Evolutionary conservation across 2,888 invertebrate species (phyloP).

Genomic region (Nomada ruficornis): DNA sequence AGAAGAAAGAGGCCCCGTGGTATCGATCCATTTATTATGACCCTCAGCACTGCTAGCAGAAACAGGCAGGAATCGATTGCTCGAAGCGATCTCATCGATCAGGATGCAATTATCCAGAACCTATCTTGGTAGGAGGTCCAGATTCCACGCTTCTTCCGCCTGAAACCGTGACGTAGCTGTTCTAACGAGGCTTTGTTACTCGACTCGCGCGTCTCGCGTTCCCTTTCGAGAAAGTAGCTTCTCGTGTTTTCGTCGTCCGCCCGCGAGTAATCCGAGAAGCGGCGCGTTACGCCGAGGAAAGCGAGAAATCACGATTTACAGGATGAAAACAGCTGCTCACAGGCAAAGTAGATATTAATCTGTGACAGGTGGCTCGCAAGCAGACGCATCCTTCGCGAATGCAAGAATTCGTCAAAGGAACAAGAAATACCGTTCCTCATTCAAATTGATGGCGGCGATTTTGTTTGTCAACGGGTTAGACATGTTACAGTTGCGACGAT

Average conservation of each 20-base stretch:
- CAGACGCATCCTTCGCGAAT: background rate
- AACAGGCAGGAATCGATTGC: conserved; percentile 62
- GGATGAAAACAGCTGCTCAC: conserved; percentile 46
- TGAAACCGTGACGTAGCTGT: conserved; percentile 44
- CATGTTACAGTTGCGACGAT: too few species aligned
- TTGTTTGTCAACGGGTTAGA: too few species aligned
- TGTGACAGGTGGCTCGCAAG: conserved; percentile 25
- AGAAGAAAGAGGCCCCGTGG: conserved; percentile 5
- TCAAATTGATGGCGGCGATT: too few species aligned
- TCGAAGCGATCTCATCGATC: conserved; percentile 75
- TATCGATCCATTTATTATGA: conserved; percentile 60
- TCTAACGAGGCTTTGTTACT: conserved; percentile 67
- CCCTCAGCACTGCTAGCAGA: conserved; percentile 18
- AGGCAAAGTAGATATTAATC: conserved; percentile 40
- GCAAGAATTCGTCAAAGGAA: too few species aligned
- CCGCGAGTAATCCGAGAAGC: conserved; percentile 59
- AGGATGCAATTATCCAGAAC: conserved; percentile 72
- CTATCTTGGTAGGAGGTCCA: conserved; percentile 71
- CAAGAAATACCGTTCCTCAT: too few species aligned
- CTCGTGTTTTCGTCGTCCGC: conserved; percentile 61
- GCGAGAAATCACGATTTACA: conserved; percentile 51
- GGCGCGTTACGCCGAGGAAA: conserved; percentile 39
- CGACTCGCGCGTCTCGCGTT: conserved; percentile 58
- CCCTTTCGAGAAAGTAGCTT: conserved; percentile 61
- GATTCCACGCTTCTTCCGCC: conserved; percentile 52